Evolutionary conservation across 2,888 invertebrate genomes (phyloP), one percentile per base, ranked within the genome.

Genomic region (Oeneis ivallda): DNA sequence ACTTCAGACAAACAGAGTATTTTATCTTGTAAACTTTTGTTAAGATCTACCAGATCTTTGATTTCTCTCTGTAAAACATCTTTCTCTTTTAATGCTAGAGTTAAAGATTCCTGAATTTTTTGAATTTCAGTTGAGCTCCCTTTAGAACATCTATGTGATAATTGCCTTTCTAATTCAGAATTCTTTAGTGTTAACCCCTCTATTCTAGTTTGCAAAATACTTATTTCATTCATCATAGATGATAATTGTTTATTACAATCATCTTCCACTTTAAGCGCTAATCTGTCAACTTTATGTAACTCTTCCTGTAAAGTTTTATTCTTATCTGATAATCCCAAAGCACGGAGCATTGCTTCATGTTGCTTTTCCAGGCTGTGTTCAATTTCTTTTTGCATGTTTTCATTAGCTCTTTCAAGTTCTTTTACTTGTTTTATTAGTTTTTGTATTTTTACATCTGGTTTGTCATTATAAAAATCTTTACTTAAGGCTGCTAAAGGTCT

Each of bases 281-380:
- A 93, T 71, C 93, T 92, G 79, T 96, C 96, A 57, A 96, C 93
- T 78, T 95, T 95, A 71, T 93, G 92, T 70, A 96, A 78, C 81
- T 96, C 95, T 66, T 94, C 93, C 82, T 96, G 94, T 60, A 96
- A 81, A 65, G 88, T 88, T 78, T 94, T 94, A 76, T 96, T 96
- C 74, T 94, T 93, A 72, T 95, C 95, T n/a, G 96, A 95, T 62
- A 96, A 90, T 76, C 92, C 92, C 52, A 96, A 85, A 6, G 96
- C 96, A 72, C 95, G 89, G 53, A 95, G 90, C 96, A 96, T 96
- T 5, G 96, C 96, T 80, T 96, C 96, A 82, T 96, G 96, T 77
- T 95, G 95, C 75, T 95, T 95, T 62, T 92, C 89, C 66, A 95
- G 79, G 19, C 94, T 90, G 72, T 92, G 94, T 85, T 85, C 93